Evolutionary conservation across 2,113 vertebrate species (phyloP), one percentile per base, ranked within the genome.

Genomic region (Cavia porcellus): DNA sequence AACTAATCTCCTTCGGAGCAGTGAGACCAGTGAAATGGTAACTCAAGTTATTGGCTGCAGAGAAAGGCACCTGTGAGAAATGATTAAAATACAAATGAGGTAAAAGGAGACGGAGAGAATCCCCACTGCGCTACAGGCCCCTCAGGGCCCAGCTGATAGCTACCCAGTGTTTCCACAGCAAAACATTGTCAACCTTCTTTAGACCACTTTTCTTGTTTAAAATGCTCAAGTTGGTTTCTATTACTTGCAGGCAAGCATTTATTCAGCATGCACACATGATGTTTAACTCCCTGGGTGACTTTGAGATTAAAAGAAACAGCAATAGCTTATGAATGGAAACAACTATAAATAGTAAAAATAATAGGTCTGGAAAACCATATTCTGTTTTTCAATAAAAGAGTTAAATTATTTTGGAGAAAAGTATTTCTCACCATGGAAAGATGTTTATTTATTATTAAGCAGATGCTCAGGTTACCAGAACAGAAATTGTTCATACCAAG

Each of bases 401-500:
- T 42, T 64, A 70, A 90, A 96, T 86, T 86, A 93, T 77, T 75
- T 93, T 74, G 17, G 22, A 42, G 25, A 61, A 77, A 62, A 52
- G 13, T 64, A 32, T 81, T 89, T 94, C 30, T 30, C 59, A 32
- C 30, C 38, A 70, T 52, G 8, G 10, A 90, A 85, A 57, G 32
- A 81, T 35, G 3, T 66, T 87, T 90, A 25, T 66, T 87, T 90
- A 25, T 66, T 50, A 87, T 88, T 84, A 94, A 96, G 50, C 74
- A 90, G n/a, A 81, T 77, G 50, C 83, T 81, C 59, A 81, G 8
- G 12, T 50, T 90, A 84, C 20, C 81, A 72, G 95, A 86, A 90
- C 7, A 80, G 47, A 80, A 80, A 80, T 35, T 52, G 24, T 80
- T 84, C 61, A 72, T 42, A 80, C 6, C 47, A 86, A 11, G 11